Conservation (phyloP, 2,888 invertebrate genomes). For the Allacma fusca region DNA sequence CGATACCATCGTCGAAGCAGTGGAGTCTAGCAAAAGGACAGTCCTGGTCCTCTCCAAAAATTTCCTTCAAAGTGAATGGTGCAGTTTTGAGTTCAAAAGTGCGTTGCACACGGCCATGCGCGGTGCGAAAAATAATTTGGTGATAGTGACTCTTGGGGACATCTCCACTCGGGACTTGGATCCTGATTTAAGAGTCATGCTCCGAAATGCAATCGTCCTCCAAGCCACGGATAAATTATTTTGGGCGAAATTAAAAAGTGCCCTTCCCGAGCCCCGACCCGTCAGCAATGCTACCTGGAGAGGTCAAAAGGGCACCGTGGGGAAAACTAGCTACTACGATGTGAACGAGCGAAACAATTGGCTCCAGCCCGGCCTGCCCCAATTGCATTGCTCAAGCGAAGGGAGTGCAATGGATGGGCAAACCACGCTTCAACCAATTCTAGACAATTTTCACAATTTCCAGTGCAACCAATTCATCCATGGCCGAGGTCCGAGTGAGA, state of each 20-base stretch:
- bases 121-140: slow-evolving; percentile 77
- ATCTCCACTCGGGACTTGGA: slow-evolving; percentile 88
- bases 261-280: slow-evolving; percentile 78
- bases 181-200: slow-evolving; percentile 86
- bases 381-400: too few relatives aligned
- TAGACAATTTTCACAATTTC: slow-evolving; percentile 40
- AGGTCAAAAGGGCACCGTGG: background rate
- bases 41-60: slow-evolving; percentile 90
- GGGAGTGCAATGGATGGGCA: background rate
- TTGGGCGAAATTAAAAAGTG: slow-evolving; percentile 93
- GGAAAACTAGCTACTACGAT: slow-evolving; percentile 23
- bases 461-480: slow-evolving; percentile 36
- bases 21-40: slow-evolving; percentile 87
- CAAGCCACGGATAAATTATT: slow-evolving; percentile 94
- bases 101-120: slow-evolving; percentile 73
- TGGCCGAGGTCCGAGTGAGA: slow-evolving; percentile 1
- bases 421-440: slow-evolving; percentile 17
- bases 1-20: slow-evolving; percentile 91
- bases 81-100: slow-evolving; percentile 91
- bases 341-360: slow-evolving; percentile 39
- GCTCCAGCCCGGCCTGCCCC: slow-evolving; percentile 28
- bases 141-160: slow-evolving; percentile 89
- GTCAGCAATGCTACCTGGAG: background rate
- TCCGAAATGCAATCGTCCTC: slow-evolving; percentile 87
- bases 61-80: slow-evolving; percentile 95